Percentiles rank a stretch among this genome's conserved stretches.
These are phyloP conservation scores for Drosophila nikananu DNA, from an alignment of 1,140 invertebrate genomes.

Conservation along the genomic window DNA sequence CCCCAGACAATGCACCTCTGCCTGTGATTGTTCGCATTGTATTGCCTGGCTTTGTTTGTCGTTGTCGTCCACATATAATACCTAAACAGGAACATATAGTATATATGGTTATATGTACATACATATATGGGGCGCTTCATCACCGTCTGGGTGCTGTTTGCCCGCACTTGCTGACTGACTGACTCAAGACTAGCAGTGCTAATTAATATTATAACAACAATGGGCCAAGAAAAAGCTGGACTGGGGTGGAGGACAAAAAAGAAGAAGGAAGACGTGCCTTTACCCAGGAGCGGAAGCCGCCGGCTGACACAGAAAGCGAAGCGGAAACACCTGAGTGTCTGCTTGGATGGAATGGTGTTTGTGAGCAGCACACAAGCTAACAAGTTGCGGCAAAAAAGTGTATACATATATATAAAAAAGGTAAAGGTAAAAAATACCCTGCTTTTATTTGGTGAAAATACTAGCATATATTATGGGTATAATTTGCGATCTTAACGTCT, in stretches of 20 bases:
- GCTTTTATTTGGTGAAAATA: not conserved
- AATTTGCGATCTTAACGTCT: too few relatives aligned
- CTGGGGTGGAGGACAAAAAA: not conserved
- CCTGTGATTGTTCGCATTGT: conserved; percentile 58
- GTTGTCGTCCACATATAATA: conserved; percentile 1
- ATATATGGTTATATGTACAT: not conserved
- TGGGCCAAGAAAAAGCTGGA: conserved; percentile 8
- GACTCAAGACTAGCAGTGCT: conserved; percentile 48
- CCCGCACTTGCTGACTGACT: not conserved
- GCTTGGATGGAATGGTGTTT: conserved; percentile 19
- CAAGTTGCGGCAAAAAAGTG: conserved; percentile 47
- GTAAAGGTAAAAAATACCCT: conserved; percentile 3
- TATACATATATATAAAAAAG: not conserved
- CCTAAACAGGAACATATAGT: conserved; percentile 7
- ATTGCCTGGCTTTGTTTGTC: conserved; percentile 43
- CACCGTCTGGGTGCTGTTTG: conserved; percentile 22
- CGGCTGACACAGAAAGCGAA: conserved; percentile 67
- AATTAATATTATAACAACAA: conserved; percentile 79
- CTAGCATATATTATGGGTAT: not conserved
- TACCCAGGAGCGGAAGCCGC: conserved; percentile 7
- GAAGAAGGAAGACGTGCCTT: too few relatives aligned
- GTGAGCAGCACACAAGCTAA: conserved; percentile 57
- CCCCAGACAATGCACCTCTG: conserved; percentile 49
- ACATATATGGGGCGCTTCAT: not conserved
- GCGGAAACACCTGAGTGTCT: conserved; percentile 41